Conservation (phyloP, 2,888 invertebrate genomes). For the Arrhopalites spinosus region DNA sequence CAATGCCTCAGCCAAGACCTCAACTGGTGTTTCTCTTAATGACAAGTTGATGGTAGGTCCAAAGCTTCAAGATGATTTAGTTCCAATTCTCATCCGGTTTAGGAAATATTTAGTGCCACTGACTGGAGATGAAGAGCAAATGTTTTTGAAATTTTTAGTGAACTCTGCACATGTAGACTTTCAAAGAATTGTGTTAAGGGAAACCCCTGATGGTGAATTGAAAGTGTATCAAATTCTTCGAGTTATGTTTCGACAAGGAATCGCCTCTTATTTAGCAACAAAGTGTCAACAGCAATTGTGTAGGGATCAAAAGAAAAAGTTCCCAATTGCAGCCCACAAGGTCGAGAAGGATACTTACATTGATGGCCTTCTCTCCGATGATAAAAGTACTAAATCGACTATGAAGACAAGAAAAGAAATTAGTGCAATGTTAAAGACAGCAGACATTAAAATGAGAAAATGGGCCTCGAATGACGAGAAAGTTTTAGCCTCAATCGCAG, state of each 20-base stretch:
- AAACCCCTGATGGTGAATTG: slow-evolving; percentile 37
- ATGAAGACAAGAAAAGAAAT: slow-evolving; percentile 42
- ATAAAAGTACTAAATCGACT: slow-evolving; percentile 44
- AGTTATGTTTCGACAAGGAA: slow-evolving; percentile 52
- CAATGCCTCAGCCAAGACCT: slow-evolving; percentile 56
- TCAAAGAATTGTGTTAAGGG: slow-evolving; percentile 56
- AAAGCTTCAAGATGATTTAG: slow-evolving; percentile 54
- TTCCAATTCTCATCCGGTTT: slow-evolving; percentile 56
- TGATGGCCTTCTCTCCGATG: slow-evolving; percentile 57
- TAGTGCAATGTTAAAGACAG: slow-evolving; percentile 35
- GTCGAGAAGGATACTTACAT: slow-evolving; percentile 57
- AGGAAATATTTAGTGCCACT: slow-evolving; percentile 53
- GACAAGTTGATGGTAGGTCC: slow-evolving; percentile 56
- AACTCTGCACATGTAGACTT: slow-evolving; percentile 49
- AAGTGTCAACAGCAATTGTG: slow-evolving; percentile 50
- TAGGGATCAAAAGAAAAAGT: slow-evolving; percentile 48
- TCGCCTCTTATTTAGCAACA: slow-evolving; percentile 53
- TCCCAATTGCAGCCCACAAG: slow-evolving; percentile 58
- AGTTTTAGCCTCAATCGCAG: slow-evolving; percentile 15
- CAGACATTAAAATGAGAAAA: slow-evolving; percentile 51
- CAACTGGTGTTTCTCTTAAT: slow-evolving; percentile 55
- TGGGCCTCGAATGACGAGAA: slow-evolving; percentile 51
- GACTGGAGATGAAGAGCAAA: slow-evolving; percentile 57
- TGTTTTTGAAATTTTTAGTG: slow-evolving; percentile 57
- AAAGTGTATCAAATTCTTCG: slow-evolving; percentile 48